phyloP scores from a whole-genome alignment of 1,140 invertebrate genomes.

The Pissodes strobi region DNA sequence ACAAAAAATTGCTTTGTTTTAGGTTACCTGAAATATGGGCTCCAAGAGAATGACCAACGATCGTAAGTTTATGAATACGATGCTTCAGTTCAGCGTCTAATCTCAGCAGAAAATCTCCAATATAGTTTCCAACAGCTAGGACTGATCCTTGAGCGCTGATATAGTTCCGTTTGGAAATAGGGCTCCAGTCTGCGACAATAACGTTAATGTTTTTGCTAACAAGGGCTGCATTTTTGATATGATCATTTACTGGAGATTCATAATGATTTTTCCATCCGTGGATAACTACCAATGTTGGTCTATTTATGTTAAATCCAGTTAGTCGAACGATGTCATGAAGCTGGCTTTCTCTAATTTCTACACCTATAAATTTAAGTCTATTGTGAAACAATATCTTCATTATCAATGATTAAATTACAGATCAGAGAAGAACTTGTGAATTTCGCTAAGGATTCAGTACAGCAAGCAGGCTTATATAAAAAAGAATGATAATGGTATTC shows the following conservation, averaged over 20 bases:
- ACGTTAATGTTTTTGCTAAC: conserved; percentile 59
- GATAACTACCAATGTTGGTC: conserved; percentile 36
- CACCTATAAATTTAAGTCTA: conserved; percentile 5
- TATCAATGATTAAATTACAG: not conserved
- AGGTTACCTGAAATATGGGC: conserved; percentile 67
- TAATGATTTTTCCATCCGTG: conserved; percentile 55
- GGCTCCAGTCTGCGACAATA: conserved; percentile 64
- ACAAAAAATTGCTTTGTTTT: too few species aligned
- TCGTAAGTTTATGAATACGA: conserved; percentile 59
- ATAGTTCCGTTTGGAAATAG: conserved; percentile 52
- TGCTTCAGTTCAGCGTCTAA: conserved; percentile 56
- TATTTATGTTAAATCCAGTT: conserved; percentile 36
- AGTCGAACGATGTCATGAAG: conserved; percentile 15
- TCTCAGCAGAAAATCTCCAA: conserved; percentile 61
- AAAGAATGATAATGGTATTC: too few species aligned
- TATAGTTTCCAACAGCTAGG: conserved; percentile 57
- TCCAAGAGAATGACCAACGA: conserved; percentile 72
- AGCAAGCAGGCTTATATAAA: too few species aligned
- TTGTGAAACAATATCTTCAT: not conserved
- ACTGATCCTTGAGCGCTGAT: conserved; percentile 58
- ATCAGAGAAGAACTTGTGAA: not conserved
- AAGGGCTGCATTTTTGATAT: conserved; percentile 54
- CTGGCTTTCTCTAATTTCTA: conserved; percentile 32
- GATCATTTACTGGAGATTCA: conserved; percentile 45
- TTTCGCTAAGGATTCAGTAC: not conserved